Evolutionary conservation across 2,797 vertebrate genomes (phyloP), one percentile per base, ranked within the genome.

Genomic region (Poecilia wingei): DNA sequence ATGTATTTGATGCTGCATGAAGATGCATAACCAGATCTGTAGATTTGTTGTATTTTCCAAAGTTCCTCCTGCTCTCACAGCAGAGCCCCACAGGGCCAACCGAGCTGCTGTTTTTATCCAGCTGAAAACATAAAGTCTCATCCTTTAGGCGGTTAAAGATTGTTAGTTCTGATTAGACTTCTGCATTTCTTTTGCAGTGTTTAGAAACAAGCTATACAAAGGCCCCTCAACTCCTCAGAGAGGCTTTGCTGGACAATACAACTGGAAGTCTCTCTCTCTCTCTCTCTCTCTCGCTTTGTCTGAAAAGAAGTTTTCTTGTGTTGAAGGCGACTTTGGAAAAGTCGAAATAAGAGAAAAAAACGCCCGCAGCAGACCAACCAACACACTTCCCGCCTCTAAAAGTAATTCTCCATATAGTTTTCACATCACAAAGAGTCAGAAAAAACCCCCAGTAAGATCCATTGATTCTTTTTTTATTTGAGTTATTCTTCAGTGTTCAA

Each of bases 301-400:
- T 64, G 12, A 55, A 18, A 18, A 55, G 39, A 72, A 41, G 31
- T 3, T 28, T 53, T 72, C 28, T 41, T 51, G 14, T 33, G 13
- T 18, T 49, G 6, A 20, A 61, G 25, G 1, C n/a, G 43, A 28
- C 36, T 4, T 12, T 74, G 68, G 18, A 77, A 81, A n/a, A 64
- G 31, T 43, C 53, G 66, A 76, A 22, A 59, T 22, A 41, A 78
- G 53, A 45, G 6, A 33, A 33, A 36, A 74, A 16, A n/a, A 76
- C 81, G 78, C 64, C 76, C 78, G 74, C 61, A 77, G 25, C 61
- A 79, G 82, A 78, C 55, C 41, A 14, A 33, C 0, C 74, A 46
- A 45, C 76, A 20, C 53, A 74, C 72, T 74, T 77, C 59, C 73
- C 14, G 8, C 20, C 18, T 28, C 3, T 64, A n/a, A 41, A 25